Conservation (phyloP, 2,888 invertebrate species). For the Sialis fuliginosa region DNA sequence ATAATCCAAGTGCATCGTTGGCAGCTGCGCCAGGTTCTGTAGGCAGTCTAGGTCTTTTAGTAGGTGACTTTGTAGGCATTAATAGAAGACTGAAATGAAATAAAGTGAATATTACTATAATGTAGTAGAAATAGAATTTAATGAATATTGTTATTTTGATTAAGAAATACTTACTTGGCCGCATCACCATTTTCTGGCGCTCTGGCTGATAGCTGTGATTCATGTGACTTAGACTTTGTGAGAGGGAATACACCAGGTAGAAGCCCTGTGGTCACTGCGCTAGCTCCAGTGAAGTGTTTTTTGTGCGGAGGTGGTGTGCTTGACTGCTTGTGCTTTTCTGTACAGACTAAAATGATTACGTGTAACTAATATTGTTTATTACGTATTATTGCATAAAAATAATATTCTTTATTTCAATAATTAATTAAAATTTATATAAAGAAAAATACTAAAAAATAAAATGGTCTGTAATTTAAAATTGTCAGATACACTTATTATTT, state of each 20-base stretch:
- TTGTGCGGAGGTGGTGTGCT: conserved; percentile 67
- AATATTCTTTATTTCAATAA: conserved; percentile 4
- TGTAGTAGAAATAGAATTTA: too few species aligned
- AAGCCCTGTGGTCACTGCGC: conserved; percentile 18
- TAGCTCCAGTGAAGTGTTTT: conserved; percentile 41
- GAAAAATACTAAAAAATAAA: neutral
- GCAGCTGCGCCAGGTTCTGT: conserved; percentile 39
- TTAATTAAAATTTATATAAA: neutral
- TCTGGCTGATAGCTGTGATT: conserved; percentile 65
- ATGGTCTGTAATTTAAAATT: neutral
- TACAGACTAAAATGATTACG: conserved; percentile 10
- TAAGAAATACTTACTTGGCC: conserved; percentile 18
- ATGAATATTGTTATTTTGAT: neutral
- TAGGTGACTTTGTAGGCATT: conserved; percentile 9
- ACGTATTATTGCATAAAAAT: neutral
- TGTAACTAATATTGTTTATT: neutral
- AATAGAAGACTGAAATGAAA: neutral
- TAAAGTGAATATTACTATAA: too few species aligned
- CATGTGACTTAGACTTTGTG: conserved; percentile 82
- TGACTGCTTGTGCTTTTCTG: conserved; percentile 30
- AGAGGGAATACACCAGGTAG: conserved; percentile 42
- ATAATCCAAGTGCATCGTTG: conserved; percentile 20
- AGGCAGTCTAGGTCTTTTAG: conserved; percentile 32
- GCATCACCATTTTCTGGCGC: conserved; percentile 33
- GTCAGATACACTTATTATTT: neutral